Base-by-base conservation (phyloP, 2,797 vertebrate species). In the Alectoris magna region DNA sequence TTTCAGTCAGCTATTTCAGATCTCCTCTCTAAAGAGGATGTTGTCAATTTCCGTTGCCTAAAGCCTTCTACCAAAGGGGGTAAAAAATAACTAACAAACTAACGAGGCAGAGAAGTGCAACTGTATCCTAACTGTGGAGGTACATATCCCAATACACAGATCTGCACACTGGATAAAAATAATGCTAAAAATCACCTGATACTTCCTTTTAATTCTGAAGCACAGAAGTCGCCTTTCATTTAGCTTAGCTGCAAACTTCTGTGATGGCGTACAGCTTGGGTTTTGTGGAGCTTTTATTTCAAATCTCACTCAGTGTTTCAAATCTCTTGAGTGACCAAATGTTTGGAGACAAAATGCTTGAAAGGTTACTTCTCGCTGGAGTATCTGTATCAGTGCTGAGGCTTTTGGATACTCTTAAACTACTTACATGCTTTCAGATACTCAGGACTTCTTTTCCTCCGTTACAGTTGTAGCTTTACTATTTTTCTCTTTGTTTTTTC, bases 381-480 rank as follows among this genome's bases (percentile, higher is more conserved):
- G 36, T n/a, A 60, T 75, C 67, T 92, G 29, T 87, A 23, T 41
- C 74, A 74, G 53, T 66, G 23, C 76, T 81, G 69, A 82, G 16
- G 15, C 1, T 11, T 87, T 76, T 34, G 41, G 63, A 70, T 92
- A 58, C 53, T 41, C 36, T 87, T 60, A 67, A 8, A 72, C 43
- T 69, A 48, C 26, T 91, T 80, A 29, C 17, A 18, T 5, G 3
- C 59, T 90, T 87, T 72, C 43, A 88, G 46, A 72, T 75, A 80
- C 93, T 96, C 94, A 94, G 92, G 93, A 92, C 51, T 67, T 67
- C 74, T 58, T 56, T 78, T 53, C 21, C 13, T 84, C n/a, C 29
- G 83, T 56, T 81, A 26, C 44, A 91, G 3, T 27, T 71, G 62
- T 82, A 95, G 91, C 91, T 95, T 94, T 95, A 93, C 81, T 46